These are phyloP conservation scores for Mobula birostris DNA, from an alignment of 2,113 vertebrate genomes.

Conservation along the genomic window DNA sequence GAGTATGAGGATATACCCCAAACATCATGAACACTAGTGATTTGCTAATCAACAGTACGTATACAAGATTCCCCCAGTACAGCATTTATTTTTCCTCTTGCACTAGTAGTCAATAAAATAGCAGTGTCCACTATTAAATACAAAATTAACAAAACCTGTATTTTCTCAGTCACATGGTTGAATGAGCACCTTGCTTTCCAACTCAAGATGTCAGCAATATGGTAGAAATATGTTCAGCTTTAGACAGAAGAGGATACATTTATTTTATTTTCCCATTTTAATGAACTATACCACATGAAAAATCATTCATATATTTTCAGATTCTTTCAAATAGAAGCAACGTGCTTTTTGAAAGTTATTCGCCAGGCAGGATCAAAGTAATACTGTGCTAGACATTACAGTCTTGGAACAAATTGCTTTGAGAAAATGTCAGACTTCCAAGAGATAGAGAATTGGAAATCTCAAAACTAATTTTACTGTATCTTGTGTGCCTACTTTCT, in stretches of 20 bases:
- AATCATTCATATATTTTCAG: background rate
- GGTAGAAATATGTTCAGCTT: background rate
- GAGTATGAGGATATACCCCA: background rate
- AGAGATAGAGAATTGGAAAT: background rate
- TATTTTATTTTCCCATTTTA: background rate
- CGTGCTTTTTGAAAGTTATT: background rate
- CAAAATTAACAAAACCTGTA: background rate
- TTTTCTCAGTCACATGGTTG: background rate
- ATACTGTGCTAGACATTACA: background rate
- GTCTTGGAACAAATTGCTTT: background rate
- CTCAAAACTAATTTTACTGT: background rate
- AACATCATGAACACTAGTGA: background rate
- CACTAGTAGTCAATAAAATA: background rate
- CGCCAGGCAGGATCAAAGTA: background rate
- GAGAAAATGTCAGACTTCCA: background rate
- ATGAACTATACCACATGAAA: background rate
- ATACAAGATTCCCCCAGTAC: background rate
- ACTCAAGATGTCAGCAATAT: background rate
- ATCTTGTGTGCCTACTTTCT: background rate
- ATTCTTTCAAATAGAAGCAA: background rate
- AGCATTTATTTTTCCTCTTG: background rate
- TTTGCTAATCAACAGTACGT: background rate
- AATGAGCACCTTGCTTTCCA: background rate
- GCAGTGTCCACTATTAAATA: background rate
- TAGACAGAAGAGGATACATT: background rate